These are phyloP conservation scores for Amphilophus citrinellus DNA, from an alignment of 2,113 vertebrate species.

Conservation along the genomic window DNA sequence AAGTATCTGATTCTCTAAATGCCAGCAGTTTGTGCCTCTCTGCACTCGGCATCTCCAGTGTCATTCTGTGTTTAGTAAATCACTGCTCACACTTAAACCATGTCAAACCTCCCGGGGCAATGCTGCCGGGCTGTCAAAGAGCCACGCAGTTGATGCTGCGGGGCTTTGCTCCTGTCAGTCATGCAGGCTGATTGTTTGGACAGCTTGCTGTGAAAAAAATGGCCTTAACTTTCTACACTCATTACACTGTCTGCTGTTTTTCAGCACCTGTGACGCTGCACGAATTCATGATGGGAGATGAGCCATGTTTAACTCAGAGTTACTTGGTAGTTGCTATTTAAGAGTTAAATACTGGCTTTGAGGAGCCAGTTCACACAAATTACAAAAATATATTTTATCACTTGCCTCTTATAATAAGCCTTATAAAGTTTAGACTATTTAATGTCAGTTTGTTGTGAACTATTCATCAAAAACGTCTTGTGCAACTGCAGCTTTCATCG, in stretches of 20 bases:
- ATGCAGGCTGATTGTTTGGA: slow-evolving; percentile 50
- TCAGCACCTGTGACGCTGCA: neutral
- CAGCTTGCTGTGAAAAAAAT: slow-evolving; percentile 35
- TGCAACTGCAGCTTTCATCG: no score
- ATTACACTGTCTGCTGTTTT: neutral
- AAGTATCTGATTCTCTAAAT: slow-evolving; percentile 10
- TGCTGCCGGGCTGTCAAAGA: slow-evolving; percentile 54
- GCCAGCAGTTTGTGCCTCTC: neutral
- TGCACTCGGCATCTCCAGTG: slow-evolving; percentile 17
- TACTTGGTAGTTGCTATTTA: neutral
- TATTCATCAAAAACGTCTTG: no score
- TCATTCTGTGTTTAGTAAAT: slow-evolving; percentile 46
- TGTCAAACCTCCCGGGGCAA: slow-evolving; percentile 48
- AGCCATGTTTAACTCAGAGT: neutral
- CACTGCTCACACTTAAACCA: slow-evolving; percentile 33
- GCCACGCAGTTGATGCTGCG: slow-evolving; percentile 18
- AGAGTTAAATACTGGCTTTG: neutral
- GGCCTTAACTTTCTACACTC: slow-evolving; percentile 21
- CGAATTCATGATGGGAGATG: slow-evolving; percentile 9
- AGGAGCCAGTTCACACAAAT: neutral
- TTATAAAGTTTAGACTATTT: neutral
- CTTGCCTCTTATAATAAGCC: neutral
- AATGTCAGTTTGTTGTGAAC: no score
- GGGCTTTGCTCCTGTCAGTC: slow-evolving; percentile 54
- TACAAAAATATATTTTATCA: neutral